Evolutionary conservation across 2,113 vertebrate genomes (phyloP).

Genomic region (Climacteris rufus): DNA sequence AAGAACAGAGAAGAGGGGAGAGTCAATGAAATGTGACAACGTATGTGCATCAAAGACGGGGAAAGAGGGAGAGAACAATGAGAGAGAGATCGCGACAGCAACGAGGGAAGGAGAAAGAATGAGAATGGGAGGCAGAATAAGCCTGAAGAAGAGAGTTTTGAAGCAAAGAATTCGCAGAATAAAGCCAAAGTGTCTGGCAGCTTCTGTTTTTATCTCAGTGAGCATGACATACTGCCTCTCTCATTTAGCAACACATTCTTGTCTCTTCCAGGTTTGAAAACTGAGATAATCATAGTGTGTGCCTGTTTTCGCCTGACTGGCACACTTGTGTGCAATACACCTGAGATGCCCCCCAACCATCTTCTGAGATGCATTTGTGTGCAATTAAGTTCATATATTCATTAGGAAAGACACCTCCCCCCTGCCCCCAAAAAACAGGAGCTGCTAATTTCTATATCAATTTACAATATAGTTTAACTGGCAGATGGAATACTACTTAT

Average conservation of each 20-base stretch:
- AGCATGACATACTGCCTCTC: slow-evolving; percentile 72
- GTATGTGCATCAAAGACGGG: slow-evolving; percentile 77
- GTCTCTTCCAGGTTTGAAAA: slow-evolving; percentile 74
- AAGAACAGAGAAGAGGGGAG: slow-evolving; percentile 73
- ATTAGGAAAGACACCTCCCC: slow-evolving; percentile 44
- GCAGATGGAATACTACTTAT: slow-evolving; percentile 79
- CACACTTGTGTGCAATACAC: slow-evolving; percentile 55
- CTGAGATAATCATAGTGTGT: slow-evolving; percentile 72
- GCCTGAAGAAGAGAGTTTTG: slow-evolving; percentile 54
- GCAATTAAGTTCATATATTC: slow-evolving; percentile 64
- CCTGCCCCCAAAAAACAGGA: background rate
- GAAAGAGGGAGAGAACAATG: slow-evolving; percentile 71
- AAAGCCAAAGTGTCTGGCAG: slow-evolving; percentile 75
- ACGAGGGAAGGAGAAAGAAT: slow-evolving; percentile 35
- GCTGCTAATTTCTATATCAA: slow-evolving; percentile 67
- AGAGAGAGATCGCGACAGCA: slow-evolving; percentile 66
- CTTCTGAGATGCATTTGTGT: slow-evolving; percentile 38
- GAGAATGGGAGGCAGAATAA: background rate
- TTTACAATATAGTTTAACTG: slow-evolving; percentile 66
- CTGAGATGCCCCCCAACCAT: slow-evolving; percentile 42
- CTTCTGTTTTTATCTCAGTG: slow-evolving; percentile 77
- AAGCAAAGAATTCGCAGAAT: slow-evolving; percentile 69
- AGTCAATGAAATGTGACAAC: slow-evolving; percentile 84
- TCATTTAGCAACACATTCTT: slow-evolving; percentile 73
- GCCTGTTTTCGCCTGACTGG: slow-evolving; percentile 67